Conservation (phyloP, 2,797 vertebrate genomes). For the Dromococcyx pavoninus region DNA sequence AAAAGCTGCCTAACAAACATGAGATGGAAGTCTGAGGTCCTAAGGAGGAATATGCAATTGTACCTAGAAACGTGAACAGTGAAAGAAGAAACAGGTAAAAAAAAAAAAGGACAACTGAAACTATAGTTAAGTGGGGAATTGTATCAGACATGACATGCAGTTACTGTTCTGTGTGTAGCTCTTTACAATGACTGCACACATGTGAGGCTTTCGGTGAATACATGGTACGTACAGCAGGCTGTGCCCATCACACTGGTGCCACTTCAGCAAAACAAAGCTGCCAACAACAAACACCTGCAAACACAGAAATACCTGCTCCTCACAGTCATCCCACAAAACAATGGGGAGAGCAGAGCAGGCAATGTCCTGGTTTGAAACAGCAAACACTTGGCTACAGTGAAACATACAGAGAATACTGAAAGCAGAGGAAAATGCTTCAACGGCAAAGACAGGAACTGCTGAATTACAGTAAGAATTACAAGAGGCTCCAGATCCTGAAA, state of each 20-base stretch:
- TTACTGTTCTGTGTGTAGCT: neutral
- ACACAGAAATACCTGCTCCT: neutral
- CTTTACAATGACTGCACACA: neutral
- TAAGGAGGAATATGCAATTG: neutral
- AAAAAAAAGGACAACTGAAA: neutral
- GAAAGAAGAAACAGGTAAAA: neutral
- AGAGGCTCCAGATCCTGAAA: neutral
- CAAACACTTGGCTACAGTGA: neutral
- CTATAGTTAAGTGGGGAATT: neutral
- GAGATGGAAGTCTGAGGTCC: neutral
- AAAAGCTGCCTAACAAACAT: neutral
- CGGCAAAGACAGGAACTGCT: neutral
- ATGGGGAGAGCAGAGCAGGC: neutral
- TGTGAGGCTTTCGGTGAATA: neutral
- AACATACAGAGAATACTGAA: neutral
- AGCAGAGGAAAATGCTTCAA: neutral
- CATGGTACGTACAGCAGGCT: neutral
- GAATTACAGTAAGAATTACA: neutral
- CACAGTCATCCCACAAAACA: neutral
- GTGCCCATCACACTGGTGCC: neutral
- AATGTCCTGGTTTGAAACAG: conserved; percentile 14
- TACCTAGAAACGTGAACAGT: neutral
- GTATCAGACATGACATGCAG: neutral
- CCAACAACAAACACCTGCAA: conserved; percentile 1
- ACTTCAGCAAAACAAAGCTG: neutral